Evolutionary conservation across 2,888 invertebrate species (phyloP).

Genomic region (Andricus curvator): DNA sequence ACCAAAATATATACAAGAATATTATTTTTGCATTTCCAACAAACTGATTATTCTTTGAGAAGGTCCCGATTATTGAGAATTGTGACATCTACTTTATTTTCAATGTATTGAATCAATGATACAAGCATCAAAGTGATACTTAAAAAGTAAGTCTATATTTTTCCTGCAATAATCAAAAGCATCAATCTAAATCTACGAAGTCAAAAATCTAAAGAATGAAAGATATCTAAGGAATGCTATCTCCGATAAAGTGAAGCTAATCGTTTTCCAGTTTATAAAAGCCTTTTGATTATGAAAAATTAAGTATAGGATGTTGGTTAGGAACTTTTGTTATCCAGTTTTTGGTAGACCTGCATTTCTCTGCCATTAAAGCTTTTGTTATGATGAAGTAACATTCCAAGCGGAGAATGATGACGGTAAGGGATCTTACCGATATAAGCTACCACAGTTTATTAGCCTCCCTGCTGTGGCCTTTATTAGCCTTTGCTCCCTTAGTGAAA

Average conservation of each 20-base stretch:
- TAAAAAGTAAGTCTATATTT: too few relatives aligned
- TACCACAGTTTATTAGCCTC: conserved; percentile 70
- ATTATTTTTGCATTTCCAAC: too few relatives aligned
- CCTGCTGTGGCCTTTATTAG: conserved; percentile 73
- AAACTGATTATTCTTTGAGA: too few relatives aligned
- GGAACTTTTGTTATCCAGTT: conserved; percentile 20
- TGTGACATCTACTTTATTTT: too few relatives aligned
- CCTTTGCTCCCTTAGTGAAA: conserved; percentile 43
- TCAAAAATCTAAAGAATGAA: background rate
- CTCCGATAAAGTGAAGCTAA: background rate
- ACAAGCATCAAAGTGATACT: too few relatives aligned
- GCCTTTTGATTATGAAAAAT: background rate
- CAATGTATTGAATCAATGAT: too few relatives aligned
- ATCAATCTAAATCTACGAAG: too few relatives aligned
- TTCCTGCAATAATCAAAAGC: too few relatives aligned
- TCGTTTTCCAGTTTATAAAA: background rate
- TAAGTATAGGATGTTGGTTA: background rate
- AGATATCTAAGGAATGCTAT: background rate
- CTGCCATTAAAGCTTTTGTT: conserved; percentile 39
- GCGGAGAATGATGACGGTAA: conserved; percentile 43
- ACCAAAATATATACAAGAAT: too few relatives aligned
- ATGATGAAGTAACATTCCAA: conserved; percentile 36
- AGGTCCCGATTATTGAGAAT: too few relatives aligned
- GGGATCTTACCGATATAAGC: conserved; percentile 57
- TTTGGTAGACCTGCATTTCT: conserved; percentile 24